phyloP scores from a whole-genome alignment of 2,888 invertebrate genomes.

The Brachyopa scutellaris region DNA sequence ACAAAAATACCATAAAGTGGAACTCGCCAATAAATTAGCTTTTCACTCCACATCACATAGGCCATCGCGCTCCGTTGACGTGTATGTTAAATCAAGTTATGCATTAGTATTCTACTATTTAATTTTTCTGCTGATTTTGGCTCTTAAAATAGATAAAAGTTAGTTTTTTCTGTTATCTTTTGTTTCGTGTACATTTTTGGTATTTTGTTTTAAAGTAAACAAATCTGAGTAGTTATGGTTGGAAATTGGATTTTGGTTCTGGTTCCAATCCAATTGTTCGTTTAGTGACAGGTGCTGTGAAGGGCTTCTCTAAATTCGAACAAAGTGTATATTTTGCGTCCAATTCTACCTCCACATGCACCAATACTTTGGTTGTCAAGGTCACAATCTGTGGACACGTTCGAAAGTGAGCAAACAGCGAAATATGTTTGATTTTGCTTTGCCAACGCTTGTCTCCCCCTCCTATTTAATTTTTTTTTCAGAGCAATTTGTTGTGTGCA shows the following conservation, averaged over 20 bases:
- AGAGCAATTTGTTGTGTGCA: background rate
- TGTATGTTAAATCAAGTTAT: constrained; percentile 11
- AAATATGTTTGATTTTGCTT: background rate
- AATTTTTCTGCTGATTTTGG: background rate
- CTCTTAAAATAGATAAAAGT: constrained; percentile 21
- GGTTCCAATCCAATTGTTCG: constrained; percentile 11
- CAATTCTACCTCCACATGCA: constrained; percentile 9
- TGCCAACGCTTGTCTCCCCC: background rate
- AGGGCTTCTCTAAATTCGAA: background rate
- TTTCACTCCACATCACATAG: too few relatives aligned
- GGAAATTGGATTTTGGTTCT: background rate
- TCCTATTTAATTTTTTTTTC: background rate
- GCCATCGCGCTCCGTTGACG: constrained; percentile 1
- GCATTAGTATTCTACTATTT: too few relatives aligned
- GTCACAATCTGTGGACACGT: constrained; percentile 13
- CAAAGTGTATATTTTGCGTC: background rate
- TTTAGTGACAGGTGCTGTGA: constrained; percentile 7
- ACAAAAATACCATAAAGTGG: constrained; percentile 19
- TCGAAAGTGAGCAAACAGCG: background rate
- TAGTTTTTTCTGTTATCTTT: background rate
- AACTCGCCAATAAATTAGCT: background rate
- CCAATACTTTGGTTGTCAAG: constrained; percentile 14
- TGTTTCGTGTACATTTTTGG: background rate
- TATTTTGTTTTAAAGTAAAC: constrained; percentile 63
- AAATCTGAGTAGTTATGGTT: background rate